Evolutionary conservation across 2,113 vertebrate species (phyloP), one percentile per base, ranked within the genome.

Genomic region (Chaetops frenatus): DNA sequence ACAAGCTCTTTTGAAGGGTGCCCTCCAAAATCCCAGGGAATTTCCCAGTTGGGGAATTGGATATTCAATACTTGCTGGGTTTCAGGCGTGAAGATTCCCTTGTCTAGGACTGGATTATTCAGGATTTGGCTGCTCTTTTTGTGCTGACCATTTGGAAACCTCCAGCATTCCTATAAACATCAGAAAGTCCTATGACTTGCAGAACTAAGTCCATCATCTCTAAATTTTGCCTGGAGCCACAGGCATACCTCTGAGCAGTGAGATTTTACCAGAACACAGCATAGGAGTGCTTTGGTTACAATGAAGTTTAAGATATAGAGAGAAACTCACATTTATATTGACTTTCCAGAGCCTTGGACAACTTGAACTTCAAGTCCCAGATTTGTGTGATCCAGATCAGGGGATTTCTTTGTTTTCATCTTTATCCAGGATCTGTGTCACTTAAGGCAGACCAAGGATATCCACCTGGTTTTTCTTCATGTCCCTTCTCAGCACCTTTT

Each of bases 331-430:
- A 0, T 47, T 35, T 45, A 21, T 6, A 23, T 3, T 9, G 53
- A 12, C 42, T 45, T 82, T 45, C 15, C 57, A 57, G 57, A 15
- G 74, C 45, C 86, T 54, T 65, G 31, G 25, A 38, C 50, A 65
- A 17, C 31, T 42, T 3, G 1, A 47, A 80, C 14, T 58, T 64
- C 51, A 64, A 53, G 36, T 44, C 15, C 5, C 0, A 0, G 4
- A 23, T 79, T 51, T 80, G 45, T 8, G 12, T 54, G 35, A 80
- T 66, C 33, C 60, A 70, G 50, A 83, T 36, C 3, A 42, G 25
- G 45, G 17, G 18, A 58, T 47, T 79, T 85, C 81, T 62, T 79
- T 50, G 40, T 2, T 53, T 73, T 61, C 40, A 2, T 28, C 57
- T 64, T 60, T 50, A 18, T 19, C 25, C 50, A 66, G 60, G 33